Percentiles rank a stretch among this genome's conserved stretches.
Conservation (phyloP, 2,113 vertebrate species). For the Amia ocellicauda region DNA sequence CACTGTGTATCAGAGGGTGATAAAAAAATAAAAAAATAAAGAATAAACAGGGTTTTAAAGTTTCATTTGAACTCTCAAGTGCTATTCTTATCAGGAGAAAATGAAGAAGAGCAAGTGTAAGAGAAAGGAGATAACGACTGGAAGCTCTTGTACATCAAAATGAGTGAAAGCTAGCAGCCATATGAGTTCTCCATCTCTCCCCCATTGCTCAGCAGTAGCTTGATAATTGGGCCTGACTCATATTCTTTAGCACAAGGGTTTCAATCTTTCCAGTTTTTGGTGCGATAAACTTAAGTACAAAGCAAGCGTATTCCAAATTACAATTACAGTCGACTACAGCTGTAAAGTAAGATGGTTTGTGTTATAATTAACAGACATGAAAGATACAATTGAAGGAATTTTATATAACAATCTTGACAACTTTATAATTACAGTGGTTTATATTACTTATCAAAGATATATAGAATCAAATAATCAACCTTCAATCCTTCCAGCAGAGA, state of each 20-base stretch:
- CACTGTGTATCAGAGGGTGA: too few species aligned
- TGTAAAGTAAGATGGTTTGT: neutral
- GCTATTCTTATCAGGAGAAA: neutral
- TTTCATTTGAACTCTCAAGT: neutral
- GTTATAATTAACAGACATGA: neutral
- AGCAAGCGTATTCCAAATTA: neutral
- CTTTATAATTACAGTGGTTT: neutral
- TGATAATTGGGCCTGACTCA: conserved; percentile 6
- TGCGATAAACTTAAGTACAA: neutral
- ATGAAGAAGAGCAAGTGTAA: neutral
- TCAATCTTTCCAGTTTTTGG: neutral
- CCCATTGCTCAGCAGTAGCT: neutral
- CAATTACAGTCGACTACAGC: neutral
- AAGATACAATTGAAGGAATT: neutral
- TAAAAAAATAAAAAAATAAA: neutral
- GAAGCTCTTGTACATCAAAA: conserved; percentile 11
- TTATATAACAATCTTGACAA: too few species aligned
- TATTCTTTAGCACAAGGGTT: neutral
- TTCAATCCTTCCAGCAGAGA: too few species aligned
- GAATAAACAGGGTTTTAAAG: neutral
- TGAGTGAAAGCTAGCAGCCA: neutral
- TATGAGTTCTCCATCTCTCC: neutral
- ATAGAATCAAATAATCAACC: too few species aligned
- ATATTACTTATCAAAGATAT: neutral
- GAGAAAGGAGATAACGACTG: neutral